Evolutionary conservation across 2,888 invertebrate species (phyloP), one percentile per base, ranked within the genome.

Genomic region (Agriopis leucophaearia): DNA sequence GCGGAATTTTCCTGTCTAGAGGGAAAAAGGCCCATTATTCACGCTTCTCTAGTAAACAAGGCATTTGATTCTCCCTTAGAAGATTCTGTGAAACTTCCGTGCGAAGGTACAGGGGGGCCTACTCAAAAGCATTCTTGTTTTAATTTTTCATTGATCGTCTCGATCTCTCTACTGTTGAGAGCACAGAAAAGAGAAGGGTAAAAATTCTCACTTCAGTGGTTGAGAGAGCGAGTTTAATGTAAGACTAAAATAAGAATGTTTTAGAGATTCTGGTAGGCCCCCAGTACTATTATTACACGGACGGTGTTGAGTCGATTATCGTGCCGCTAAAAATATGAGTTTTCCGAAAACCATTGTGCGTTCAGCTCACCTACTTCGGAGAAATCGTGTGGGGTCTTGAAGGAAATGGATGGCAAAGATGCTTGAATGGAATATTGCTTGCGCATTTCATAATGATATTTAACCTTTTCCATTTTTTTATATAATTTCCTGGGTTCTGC

Each of bases 311-410:
- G 27, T 52, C 36, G 56, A 65, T 65, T 35, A 47, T 59, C 40
- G 40, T 56, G 40, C 40, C 18, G 45, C 69, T 67, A 69, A 66
- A 71, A 63, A 66, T 73, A 72, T 42, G 56, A 35, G 18, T 42
- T 58, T 63, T 64, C 69, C 55, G 64, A 73, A 71, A 66, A 71
- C 55, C 58, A 56, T 66, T 68, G 54, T 64, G 48, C 57, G 45
- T 59, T 65, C 52, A 35, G 27, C 50, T 63, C 51, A 56, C 56
- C 57, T 66, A 47, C 35, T 62, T 63, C 63, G 45, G 18, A 27
- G 61, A 66, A 66, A 12, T 16, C 56, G 62, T 63, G 58, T 54
- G 63, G 12, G 38, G 50, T 57, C 66, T 51, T 18, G 45, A n/a
- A 58, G 10, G 50, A 42, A 59, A 51, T 44, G 52, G 52, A 13